phyloP scores from a whole-genome alignment of 1,140 invertebrate species.

The Drosophila carrolli region DNA sequence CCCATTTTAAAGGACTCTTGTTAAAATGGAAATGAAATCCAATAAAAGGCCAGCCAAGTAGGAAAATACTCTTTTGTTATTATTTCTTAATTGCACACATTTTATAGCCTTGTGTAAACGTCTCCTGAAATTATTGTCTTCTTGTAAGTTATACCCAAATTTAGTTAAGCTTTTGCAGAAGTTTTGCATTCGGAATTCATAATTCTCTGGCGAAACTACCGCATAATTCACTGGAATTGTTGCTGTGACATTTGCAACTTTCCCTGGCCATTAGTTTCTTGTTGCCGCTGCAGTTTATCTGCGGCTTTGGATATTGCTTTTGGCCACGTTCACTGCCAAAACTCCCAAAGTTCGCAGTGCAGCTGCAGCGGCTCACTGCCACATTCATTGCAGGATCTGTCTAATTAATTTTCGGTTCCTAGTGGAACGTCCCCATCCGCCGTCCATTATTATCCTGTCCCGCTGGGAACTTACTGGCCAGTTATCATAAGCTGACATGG shows the following conservation, averaged over 20 bases:
- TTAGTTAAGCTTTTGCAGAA: conserved; percentile 4
- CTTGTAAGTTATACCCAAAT: neutral
- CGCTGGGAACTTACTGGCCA: conserved; percentile 4
- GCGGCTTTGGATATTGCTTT: neutral
- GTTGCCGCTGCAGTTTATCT: neutral
- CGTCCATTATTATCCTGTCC: neutral
- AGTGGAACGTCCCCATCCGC: neutral
- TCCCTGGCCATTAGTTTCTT: conserved; percentile 1
- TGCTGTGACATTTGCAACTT: conserved; percentile 7
- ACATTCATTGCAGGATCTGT: conserved; percentile 37
- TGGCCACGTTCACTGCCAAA: conserved; percentile 4
- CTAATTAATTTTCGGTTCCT: conserved; percentile 31
- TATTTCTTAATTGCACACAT: too few species aligned
- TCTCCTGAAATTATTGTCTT: neutral
- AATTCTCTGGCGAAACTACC: conserved; percentile 21
- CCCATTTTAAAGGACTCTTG: neutral
- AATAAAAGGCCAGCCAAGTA: too few species aligned
- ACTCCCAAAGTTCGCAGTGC: conserved; percentile 21
- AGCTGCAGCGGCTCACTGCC: conserved; percentile 25
- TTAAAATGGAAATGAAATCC: too few species aligned
- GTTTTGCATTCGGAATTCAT: conserved; percentile 11
- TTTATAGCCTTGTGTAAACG: too few species aligned
- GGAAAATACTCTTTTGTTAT: too few species aligned
- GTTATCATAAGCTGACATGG: conserved; percentile 17
- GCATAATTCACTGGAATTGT: conserved; percentile 22